Evolutionary conservation across 2,113 vertebrate genomes (phyloP).

Genomic region (Emydura subglobosa): DNA sequence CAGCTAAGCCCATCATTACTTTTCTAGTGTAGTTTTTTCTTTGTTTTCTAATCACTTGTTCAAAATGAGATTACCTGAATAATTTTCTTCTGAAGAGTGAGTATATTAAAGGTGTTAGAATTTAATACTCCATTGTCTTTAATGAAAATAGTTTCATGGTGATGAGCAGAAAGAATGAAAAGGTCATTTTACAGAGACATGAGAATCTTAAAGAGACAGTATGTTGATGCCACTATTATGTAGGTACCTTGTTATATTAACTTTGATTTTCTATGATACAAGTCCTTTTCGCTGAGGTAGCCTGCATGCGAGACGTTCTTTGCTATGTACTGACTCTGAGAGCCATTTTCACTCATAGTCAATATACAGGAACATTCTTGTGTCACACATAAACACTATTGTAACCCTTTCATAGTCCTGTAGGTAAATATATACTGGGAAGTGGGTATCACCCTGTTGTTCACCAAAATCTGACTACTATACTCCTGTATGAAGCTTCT

Average conservation of each 20-base stretch:
- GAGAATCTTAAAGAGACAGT: background rate
- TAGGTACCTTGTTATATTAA: background rate
- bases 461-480: too few relatives aligned
- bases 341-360: background rate
- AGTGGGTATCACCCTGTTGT: too few relatives aligned
- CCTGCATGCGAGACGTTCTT: background rate
- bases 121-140: background rate
- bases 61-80: background rate
- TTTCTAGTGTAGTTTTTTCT: background rate
- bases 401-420: background rate
- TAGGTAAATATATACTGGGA: background rate
- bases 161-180: background rate
- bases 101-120: background rate
- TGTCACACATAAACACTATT: background rate
- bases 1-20: background rate
- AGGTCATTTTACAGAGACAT: background rate
- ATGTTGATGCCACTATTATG: background rate
- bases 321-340: background rate
- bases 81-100: background rate
- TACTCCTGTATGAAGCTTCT: too few relatives aligned
- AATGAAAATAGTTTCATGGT: background rate
- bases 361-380: background rate
- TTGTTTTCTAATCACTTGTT: constrained; percentile 8
- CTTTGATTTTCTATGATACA: background rate
- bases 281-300: background rate